Conservation (phyloP, 2,113 vertebrate species). For the Ptilorrhoa leucosticta region DNA sequence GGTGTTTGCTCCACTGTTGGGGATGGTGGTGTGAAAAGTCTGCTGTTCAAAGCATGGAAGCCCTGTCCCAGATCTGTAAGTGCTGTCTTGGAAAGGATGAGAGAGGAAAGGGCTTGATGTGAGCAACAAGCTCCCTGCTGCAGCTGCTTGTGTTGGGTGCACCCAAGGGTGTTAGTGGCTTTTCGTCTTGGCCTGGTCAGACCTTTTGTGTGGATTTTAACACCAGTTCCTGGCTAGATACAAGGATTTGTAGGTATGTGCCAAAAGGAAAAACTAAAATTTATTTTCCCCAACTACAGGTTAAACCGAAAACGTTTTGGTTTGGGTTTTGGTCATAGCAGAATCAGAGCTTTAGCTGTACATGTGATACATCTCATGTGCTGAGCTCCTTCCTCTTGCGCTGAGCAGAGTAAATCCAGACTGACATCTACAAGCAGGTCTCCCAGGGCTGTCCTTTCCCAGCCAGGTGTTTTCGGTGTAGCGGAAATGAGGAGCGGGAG, state of each 20-base stretch:
- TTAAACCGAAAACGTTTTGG: background rate
- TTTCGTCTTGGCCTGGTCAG: background rate
- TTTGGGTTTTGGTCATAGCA: background rate
- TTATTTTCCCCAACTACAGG: background rate
- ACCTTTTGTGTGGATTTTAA: background rate
- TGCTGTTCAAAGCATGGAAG: rapidly evolving
- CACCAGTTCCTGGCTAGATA: background rate
- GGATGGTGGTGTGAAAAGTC: background rate
- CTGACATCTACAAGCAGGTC: background rate
- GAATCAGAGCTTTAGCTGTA: background rate
- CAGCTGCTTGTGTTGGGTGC: background rate
- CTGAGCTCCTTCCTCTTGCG: background rate
- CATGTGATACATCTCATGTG: background rate
- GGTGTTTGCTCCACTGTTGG: background rate
- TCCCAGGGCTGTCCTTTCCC: background rate
- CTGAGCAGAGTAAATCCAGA: background rate
- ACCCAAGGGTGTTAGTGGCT: background rate
- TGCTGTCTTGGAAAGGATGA: background rate
- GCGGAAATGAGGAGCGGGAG: background rate
- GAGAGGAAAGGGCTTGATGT: background rate
- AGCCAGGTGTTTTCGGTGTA: background rate
- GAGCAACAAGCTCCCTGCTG: rapidly evolving
- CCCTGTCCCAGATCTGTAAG: background rate
- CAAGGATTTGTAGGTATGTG: background rate
- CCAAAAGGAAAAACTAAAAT: background rate